Conservation (phyloP, 2,888 invertebrate genomes). For the Pollenia angustigena region DNA sequence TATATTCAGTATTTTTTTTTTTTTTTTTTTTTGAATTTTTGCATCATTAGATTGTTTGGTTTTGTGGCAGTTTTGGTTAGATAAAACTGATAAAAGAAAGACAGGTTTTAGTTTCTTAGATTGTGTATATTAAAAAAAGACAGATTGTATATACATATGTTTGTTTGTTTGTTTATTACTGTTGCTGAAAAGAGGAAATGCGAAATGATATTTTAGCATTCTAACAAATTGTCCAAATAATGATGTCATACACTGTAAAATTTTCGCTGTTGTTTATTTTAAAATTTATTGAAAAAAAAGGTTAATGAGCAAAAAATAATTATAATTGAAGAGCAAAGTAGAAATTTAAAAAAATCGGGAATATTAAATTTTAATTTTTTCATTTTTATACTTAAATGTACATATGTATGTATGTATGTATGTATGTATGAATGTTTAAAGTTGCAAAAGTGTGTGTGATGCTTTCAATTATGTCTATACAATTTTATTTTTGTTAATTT, state of each 20-base stretch:
- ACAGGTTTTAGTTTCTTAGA: constrained; percentile 44
- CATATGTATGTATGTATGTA: too few species aligned
- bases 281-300: constrained; percentile 26
- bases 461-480: constrained; percentile 30
- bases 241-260: constrained; percentile 68
- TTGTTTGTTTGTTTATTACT: constrained; percentile 15
- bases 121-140: background rate
- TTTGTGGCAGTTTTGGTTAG: constrained; percentile 32
- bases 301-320: constrained; percentile 35
- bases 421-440: constrained; percentile 39
- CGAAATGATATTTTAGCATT: constrained; percentile 34
- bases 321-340: constrained; percentile 38
- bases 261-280: constrained; percentile 33
- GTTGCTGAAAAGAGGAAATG: constrained; percentile 41
- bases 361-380: constrained; percentile 23
- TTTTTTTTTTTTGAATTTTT: constrained; percentile 74
- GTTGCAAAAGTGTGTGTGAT: background rate
- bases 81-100: constrained; percentile 57
- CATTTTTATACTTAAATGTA: constrained; percentile 25
- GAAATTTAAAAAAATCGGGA: constrained; percentile 8
- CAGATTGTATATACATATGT: background rate
- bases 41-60: constrained; percentile 56
- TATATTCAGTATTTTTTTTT: background rate
- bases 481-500: constrained; percentile 46
- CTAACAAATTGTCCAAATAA: constrained; percentile 56